A percentile compares a stretch with the other conserved stretches of the same genome.
Evolutionary conservation across 2,113 vertebrate species (phyloP).

Genomic region (Vidua macroura): DNA sequence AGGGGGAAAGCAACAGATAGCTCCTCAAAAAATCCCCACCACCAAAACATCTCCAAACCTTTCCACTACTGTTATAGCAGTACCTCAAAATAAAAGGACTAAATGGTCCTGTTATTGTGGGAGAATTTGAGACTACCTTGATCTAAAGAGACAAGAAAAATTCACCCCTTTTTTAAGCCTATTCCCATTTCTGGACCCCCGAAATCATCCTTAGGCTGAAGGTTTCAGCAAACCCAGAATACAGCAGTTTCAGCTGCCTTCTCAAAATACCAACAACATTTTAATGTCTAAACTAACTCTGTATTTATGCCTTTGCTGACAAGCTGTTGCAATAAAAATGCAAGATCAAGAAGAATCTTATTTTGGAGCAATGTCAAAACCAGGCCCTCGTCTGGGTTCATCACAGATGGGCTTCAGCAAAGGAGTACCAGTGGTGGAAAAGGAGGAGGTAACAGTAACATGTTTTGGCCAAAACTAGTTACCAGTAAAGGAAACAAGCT

Average conservation of each 20-base stretch:
- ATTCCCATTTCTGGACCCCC: not conserved
- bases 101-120: not conserved
- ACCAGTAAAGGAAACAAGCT: not conserved
- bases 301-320: not conserved
- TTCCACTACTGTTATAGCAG: not conserved
- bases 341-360: not conserved
- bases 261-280: not conserved
- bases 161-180: not conserved
- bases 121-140: not conserved
- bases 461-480: not conserved
- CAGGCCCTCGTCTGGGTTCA: not conserved
- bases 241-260: not conserved
- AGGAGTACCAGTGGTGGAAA: not conserved
- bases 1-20: not conserved
- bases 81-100: not conserved
- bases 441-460: not conserved
- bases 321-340: not conserved
- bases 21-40: not conserved
- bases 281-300: not conserved
- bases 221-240: not conserved
- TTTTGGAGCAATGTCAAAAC: not conserved
- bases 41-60: not conserved
- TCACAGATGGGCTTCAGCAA: not conserved
- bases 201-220: not conserved
- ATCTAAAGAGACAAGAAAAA: not conserved